Evolutionary conservation across 2,888 invertebrate genomes (phyloP), one percentile per base, ranked within the genome.

Genomic region (Pristionchus entomophagus): DNA sequence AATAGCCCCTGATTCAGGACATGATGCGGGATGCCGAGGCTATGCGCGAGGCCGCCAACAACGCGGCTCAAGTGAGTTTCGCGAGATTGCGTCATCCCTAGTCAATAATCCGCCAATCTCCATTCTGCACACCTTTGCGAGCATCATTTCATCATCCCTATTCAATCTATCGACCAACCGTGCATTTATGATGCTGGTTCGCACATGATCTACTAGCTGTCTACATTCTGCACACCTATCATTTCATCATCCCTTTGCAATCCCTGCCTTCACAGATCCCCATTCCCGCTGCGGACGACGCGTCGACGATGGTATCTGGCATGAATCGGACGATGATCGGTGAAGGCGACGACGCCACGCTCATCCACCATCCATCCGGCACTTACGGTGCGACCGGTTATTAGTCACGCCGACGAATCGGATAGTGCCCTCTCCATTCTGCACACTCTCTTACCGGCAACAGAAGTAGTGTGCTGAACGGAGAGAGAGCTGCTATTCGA

Each of bases 1-100:
- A 69, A 69, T 69, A 69, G 26, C 59, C 38, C 38, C 19, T 35
- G 32, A 22, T 82, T 59, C 84, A 84, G 85, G 85, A 86, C 53
- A 90, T 92, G 88, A 90, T 92, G 45, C 82, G 86, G 29, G 92
- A 92, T 49, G 90, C 92, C 17, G 90, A 91, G 84, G 88, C 88
- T 19, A 88, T 89, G 38, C 53, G 53, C 1, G 80, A 73, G 38
- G 51, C 78, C 14, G 51, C 69, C 53, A 51, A 80, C 80, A 65
- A 19, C 49, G 77, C 53, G 2, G n/a, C 53, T 6, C 77, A 77
- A 53, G 85, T 73, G 29, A 3, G 35, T 19, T 22, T 10, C n/a
- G n/a, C n/a, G n/a, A n/a, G n/a, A n/a, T n/a, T n/a, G n/a, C n/a
- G n/a, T n/a, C n/a, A n/a, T n/a, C n/a, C n/a, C n/a, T n/a, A n/a